A percentile compares a stretch with the other conserved stretches of the same genome.
These are phyloP conservation scores for Andinoacara biseriatus DNA, from an alignment of 2,113 vertebrate species.

Conservation along the genomic window DNA sequence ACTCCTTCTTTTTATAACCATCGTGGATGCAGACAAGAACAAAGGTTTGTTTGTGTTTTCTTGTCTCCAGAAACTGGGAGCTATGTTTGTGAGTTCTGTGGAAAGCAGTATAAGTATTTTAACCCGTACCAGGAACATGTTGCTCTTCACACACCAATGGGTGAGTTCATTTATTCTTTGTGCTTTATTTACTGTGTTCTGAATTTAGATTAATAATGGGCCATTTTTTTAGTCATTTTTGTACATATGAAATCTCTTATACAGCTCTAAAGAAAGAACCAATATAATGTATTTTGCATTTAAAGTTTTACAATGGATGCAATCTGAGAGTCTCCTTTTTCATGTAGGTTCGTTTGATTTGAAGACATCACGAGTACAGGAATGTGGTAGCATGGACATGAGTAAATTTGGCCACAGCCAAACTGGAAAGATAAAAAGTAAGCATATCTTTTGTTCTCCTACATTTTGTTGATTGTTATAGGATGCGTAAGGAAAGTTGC, in stretches of 20 bases:
- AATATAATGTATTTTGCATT: neutral
- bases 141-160: slow-evolving; percentile 95
- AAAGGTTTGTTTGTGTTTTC: slow-evolving; percentile 37
- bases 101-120: slow-evolving; percentile 99
- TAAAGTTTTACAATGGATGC: neutral
- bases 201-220: neutral
- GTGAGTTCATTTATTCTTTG: slow-evolving; percentile 73
- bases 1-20: neutral
- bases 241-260: neutral
- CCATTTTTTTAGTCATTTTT: neutral
- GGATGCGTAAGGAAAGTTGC: neutral
- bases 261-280: neutral
- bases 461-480: neutral
- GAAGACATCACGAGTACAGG: slow-evolving; percentile 70
- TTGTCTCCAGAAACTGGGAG: slow-evolving; percentile 92
- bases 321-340: slow-evolving; percentile 8
- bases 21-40: neutral
- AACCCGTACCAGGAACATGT: slow-evolving; percentile 99
- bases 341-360: slow-evolving; percentile 73
- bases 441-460: slow-evolving; percentile 20
- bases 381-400: slow-evolving; percentile 70
- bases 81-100: slow-evolving; percentile 97
- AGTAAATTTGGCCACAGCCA: slow-evolving; percentile 73
- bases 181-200: neutral
- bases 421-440: slow-evolving; percentile 74